A percentile compares a stretch with the other conserved stretches of the same genome.
phyloP scores from a whole-genome alignment of 2,797 vertebrate species.

The Huso huso region DNA sequence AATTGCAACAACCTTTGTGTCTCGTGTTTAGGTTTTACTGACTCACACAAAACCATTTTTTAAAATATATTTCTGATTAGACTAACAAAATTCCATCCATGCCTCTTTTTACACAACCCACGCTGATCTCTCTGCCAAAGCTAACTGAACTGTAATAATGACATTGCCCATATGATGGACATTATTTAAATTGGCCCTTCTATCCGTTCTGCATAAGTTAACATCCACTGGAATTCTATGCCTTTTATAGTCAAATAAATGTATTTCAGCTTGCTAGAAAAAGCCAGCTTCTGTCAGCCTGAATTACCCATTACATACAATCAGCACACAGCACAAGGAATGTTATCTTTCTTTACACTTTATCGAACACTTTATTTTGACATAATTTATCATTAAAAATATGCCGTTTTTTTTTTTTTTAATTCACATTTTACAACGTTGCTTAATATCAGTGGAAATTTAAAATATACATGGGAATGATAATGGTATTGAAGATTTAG shows the following conservation, averaged over 20 bases:
- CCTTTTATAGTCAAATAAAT: slow-evolving; percentile 31
- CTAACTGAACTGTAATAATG: slow-evolving; percentile 2
- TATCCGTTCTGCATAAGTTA: slow-evolving; percentile 33
- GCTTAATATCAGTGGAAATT: slow-evolving; percentile 14
- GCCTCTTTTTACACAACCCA: neutral
- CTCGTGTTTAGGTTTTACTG: neutral
- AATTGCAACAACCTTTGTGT: neutral
- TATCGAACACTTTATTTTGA: neutral
- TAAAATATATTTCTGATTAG: neutral
- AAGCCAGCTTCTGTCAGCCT: slow-evolving; percentile 25
- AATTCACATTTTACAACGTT: slow-evolving; percentile 11
- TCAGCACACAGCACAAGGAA: slow-evolving; percentile 16
- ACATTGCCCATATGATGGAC: slow-evolving; percentile 1
- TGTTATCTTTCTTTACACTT: slow-evolving; percentile 15
- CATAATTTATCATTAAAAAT: neutral
- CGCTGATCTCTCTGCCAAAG: neutral
- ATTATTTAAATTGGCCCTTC: slow-evolving; percentile 15
- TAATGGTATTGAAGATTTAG: slow-evolving; percentile 42
- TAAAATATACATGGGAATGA: slow-evolving; percentile 27
- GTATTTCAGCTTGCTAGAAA: slow-evolving; percentile 28
- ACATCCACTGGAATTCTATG: slow-evolving; percentile 26
- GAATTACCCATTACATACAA: slow-evolving; percentile 25
- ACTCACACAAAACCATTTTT: neutral
- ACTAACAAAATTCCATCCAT: neutral
- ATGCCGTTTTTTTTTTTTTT: slow-evolving; percentile 15